Evolutionary conservation across 2,888 invertebrate species (phyloP).

Genomic region (Dicyrtomina minuta): DNA sequence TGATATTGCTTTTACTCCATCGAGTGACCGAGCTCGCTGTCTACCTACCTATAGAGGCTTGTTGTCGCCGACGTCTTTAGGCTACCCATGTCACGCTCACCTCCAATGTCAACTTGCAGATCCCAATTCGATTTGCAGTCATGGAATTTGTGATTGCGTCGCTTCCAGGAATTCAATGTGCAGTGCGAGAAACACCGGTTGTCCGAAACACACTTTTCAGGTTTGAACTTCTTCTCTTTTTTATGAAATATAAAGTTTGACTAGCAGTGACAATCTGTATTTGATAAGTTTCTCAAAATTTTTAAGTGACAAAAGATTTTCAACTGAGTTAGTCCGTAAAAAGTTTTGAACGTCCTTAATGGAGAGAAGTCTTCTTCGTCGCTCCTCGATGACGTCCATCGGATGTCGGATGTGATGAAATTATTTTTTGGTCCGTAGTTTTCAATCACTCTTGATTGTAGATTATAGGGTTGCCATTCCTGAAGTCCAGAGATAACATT

Average conservation of each 20-base stretch:
- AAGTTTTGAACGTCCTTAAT: too few relatives aligned
- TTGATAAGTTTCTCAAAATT: too few relatives aligned
- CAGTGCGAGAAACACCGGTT: slow-evolving; percentile 73
- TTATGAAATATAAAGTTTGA: slow-evolving; percentile 8
- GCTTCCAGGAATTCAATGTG: slow-evolving; percentile 58
- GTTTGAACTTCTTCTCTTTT: slow-evolving; percentile 58
- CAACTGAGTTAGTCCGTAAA: too few relatives aligned
- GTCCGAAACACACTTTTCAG: slow-evolving; percentile 82
- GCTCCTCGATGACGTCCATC: too few relatives aligned
- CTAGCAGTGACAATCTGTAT: too few relatives aligned
- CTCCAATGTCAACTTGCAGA: slow-evolving; percentile 79
- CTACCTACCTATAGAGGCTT: slow-evolving; percentile 50
- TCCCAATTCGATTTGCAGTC: slow-evolving; percentile 71
- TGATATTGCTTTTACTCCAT: slow-evolving; percentile 53
- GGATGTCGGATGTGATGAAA: too few relatives aligned
- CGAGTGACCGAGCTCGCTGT: slow-evolving; percentile 55
- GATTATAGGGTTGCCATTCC: too few relatives aligned
- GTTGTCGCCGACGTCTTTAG: slow-evolving; percentile 67
- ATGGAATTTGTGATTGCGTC: slow-evolving; percentile 76
- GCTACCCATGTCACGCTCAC: slow-evolving; percentile 72
- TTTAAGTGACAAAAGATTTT: too few relatives aligned
- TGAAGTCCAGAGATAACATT: too few relatives aligned
- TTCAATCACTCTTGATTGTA: too few relatives aligned
- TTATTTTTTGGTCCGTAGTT: too few relatives aligned
- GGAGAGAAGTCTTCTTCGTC: too few relatives aligned